Conservation (phyloP, 2,888 invertebrate species). For the Drosophila multiciliata region DNA sequence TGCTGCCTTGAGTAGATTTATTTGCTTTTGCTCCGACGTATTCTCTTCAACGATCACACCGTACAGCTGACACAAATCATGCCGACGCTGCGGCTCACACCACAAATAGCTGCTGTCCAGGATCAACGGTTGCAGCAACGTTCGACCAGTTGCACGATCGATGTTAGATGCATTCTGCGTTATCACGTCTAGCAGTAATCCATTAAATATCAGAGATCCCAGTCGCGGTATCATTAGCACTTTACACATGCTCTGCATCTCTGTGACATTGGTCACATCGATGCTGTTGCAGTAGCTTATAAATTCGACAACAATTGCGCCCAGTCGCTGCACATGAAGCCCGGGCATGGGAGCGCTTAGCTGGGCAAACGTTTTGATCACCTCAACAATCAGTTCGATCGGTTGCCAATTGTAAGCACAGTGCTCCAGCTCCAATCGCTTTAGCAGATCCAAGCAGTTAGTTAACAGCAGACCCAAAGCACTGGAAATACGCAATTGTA, state of each 20-base stretch:
- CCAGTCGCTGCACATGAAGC: constrained; percentile 40
- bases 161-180: constrained; percentile 23
- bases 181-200: constrained; percentile 61
- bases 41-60: neutral
- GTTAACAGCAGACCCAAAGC: constrained; percentile 64
- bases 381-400: constrained; percentile 48
- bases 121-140: constrained; percentile 47
- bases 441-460: constrained; percentile 49
- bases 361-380: constrained; percentile 37
- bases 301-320: constrained; percentile 41
- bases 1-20: constrained; percentile 33
- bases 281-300: constrained; percentile 33
- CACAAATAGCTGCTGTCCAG: constrained; percentile 60
- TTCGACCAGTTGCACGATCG: neutral
- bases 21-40: constrained; percentile 24
- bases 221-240: constrained; percentile 69
- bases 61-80: constrained; percentile 12
- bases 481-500: constrained; percentile 66
- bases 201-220: constrained; percentile 68
- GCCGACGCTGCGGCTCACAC: constrained; percentile 41
- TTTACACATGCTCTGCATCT: constrained; percentile 3
- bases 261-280: neutral
- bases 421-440: constrained; percentile 24
- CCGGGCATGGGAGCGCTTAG: constrained; percentile 26
- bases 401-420: constrained; percentile 45